A percentile compares a stretch with the other conserved stretches of the same genome.
These are phyloP conservation scores for Lithophane ornitopus DNA, from an alignment of 2,888 invertebrate species.

Conservation along the genomic window DNA sequence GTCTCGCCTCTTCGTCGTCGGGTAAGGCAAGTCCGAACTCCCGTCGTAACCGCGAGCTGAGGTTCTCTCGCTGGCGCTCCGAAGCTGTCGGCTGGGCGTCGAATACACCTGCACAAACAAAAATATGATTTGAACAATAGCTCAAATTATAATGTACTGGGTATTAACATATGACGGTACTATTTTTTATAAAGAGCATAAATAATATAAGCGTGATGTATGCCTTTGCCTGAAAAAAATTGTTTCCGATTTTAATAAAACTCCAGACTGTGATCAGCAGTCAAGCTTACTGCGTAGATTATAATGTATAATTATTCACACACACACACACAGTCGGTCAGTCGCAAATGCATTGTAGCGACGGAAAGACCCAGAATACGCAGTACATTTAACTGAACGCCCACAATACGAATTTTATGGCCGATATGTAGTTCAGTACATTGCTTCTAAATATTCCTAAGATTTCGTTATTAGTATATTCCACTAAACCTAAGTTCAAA, in stretches of 20 bases:
- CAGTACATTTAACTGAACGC: too few species aligned
- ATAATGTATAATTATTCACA: not conserved
- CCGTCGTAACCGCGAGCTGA: constrained; percentile 95
- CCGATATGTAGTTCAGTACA: not conserved
- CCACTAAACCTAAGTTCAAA: constrained; percentile 23
- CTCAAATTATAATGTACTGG: constrained; percentile 14
- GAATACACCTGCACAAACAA: constrained; percentile 91
- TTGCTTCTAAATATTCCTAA: constrained; percentile 2
- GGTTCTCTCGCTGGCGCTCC: constrained; percentile 96
- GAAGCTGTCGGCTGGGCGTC: constrained; percentile 96
- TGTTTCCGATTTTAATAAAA: not conserved
- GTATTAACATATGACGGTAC: not conserved
- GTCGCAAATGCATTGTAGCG: not conserved
- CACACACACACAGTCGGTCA: not conserved
- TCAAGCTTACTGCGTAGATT: constrained; percentile 19
- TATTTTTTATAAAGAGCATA: constrained; percentile 1
- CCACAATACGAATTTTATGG: constrained; percentile 8
- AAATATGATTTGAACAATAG: constrained; percentile 35
- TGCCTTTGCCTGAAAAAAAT: not conserved
- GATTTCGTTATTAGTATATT: constrained; percentile 9
- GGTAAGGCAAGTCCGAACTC: constrained; percentile 94
- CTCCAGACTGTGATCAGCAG: not conserved
- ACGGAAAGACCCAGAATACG: not conserved
- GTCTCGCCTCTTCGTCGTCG: constrained; percentile 92
- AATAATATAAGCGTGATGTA: not conserved